Evolutionary conservation across 2,113 vertebrate species (phyloP).

Genomic region (Crocuta crocuta): DNA sequence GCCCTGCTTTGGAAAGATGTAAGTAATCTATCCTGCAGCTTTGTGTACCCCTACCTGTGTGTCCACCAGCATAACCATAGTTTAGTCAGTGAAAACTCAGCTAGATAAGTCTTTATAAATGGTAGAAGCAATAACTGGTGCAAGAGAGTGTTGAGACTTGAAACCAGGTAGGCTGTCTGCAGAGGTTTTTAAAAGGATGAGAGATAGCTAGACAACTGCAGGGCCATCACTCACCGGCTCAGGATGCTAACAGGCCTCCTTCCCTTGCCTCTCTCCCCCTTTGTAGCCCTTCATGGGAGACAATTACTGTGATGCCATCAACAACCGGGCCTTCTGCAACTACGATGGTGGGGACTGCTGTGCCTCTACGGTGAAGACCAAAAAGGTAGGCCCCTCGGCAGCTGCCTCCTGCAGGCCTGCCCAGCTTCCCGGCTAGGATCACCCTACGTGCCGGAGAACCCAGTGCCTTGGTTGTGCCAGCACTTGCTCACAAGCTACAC

Average conservation of each 20-base stretch:
- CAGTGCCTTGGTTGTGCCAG: neutral
- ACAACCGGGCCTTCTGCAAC: conserved; percentile 99
- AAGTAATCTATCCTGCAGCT: neutral
- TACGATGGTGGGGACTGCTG: conserved; percentile 99
- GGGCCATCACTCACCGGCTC: neutral
- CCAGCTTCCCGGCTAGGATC: neutral
- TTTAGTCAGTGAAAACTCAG: neutral
- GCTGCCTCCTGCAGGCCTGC: fast-evolving
- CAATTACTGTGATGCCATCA: conserved; percentile 98
- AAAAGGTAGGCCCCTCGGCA: conserved; percentile 90
- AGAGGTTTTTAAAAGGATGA: neutral
- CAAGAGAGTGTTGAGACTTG: neutral
- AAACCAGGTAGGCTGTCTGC: neutral
- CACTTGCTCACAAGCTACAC: neutral
- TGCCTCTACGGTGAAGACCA: conserved; percentile 97
- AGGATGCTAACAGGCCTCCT: neutral
- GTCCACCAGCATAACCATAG: neutral
- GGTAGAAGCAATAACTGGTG: neutral
- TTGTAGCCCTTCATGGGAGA: conserved; percentile 96
- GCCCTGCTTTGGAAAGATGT: neutral
- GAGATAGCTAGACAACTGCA: neutral
- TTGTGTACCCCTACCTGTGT: neutral
- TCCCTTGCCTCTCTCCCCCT: conserved; percentile 44
- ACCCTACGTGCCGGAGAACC: fast-evolving
- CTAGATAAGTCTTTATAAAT: neutral